Base-by-base conservation (phyloP, 2,797 vertebrate species). In the Erpetoichthys calabaricus region DNA sequence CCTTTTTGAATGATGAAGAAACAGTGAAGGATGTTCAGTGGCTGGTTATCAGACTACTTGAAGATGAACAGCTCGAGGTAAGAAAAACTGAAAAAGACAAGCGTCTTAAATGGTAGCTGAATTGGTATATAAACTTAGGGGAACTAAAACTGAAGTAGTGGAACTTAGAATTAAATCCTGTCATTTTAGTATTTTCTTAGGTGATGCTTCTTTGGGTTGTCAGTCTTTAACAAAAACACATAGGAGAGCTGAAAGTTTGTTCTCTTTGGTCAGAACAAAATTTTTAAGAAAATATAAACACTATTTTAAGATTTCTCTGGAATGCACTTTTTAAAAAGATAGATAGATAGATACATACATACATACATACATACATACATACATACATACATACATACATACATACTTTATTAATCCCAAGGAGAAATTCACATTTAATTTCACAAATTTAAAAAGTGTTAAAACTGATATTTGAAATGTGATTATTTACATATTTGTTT, bases 21-120 rank as follows among this genome's bases (percentile, higher is more conserved):
- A 85, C 88, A 2, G 88, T 97, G 63, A 65, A 77, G 58, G 85
- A 88, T 53, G 89, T 94, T 59, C 79, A 88, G 47, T 86, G 80
- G 43, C 75, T 98, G 65, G 86, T 98, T 63, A 84, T 94, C 66
- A 74, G 61, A 53, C 86, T 98, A 53, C 80, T 98, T 73, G 89
- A 92, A 73, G 95, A 98, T 42, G 95, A 98, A 58, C 95, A 98
- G 69, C 83, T 98, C 3, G 95, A 98, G 94, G 95, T 92, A 82
- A 80, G 73, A 3, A 3, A 49, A 49, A 49, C 47, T 49, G 47
- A 49, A 49, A 49, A 7, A 49, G n/a, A 7, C 7, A 49, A 49
- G 47, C 47, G 3, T 49, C 7, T 49, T 49, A 7, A 4, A 3
- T 49, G 4, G 7, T 7, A 49, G 7, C 47, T n/a, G 3, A 49